These are phyloP conservation scores for Lithobates pipiens DNA, from an alignment of 2,797 vertebrate species.

Conservation along the genomic window DNA sequence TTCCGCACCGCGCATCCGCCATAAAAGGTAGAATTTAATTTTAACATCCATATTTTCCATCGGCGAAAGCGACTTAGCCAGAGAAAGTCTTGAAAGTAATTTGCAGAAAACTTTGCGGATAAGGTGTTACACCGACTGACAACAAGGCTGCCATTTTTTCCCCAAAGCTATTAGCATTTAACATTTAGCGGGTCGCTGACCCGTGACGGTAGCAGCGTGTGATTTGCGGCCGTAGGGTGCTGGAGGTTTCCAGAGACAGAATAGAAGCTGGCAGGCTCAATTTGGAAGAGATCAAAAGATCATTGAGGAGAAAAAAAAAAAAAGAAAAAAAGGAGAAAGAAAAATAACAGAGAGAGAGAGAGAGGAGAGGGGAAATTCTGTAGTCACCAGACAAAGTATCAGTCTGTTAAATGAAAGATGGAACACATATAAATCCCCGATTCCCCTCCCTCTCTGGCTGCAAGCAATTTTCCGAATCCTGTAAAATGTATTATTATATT, in stretches of 20 bases:
- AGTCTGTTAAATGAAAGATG: constrained; percentile 60
- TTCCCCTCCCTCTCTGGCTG: constrained; percentile 21
- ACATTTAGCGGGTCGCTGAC: constrained; percentile 62
- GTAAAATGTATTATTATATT: constrained; percentile 29
- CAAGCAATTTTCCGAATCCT: constrained; percentile 26
- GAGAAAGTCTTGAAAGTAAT: constrained; percentile 54
- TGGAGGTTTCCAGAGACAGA: constrained; percentile 62
- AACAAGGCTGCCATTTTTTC: constrained; percentile 61
- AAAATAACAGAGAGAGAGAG: constrained; percentile 58
- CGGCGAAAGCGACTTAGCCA: constrained; percentile 10
- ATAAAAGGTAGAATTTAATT: constrained; percentile 26
- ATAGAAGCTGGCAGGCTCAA: constrained; percentile 63
- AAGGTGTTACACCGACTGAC: constrained; percentile 62
- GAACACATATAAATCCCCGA: constrained; percentile 38
- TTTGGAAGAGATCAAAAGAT: constrained; percentile 63
- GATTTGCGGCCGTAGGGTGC: constrained; percentile 60
- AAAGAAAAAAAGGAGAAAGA: constrained; percentile 42
- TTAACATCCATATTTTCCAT: constrained; percentile 31
- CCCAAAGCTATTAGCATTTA: constrained; percentile 64
- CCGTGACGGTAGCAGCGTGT: constrained; percentile 60
- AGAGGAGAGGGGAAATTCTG: constrained; percentile 55
- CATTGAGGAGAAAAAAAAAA: constrained; percentile 56
- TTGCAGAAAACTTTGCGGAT: constrained; percentile 56
- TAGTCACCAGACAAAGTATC: constrained; percentile 54
- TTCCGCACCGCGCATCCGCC: not conserved